A percentile compares a stretch with the other conserved stretches of the same genome.
These are phyloP conservation scores for Rhea americana DNA, from an alignment of 2,113 vertebrate species.

Conservation along the genomic window DNA sequence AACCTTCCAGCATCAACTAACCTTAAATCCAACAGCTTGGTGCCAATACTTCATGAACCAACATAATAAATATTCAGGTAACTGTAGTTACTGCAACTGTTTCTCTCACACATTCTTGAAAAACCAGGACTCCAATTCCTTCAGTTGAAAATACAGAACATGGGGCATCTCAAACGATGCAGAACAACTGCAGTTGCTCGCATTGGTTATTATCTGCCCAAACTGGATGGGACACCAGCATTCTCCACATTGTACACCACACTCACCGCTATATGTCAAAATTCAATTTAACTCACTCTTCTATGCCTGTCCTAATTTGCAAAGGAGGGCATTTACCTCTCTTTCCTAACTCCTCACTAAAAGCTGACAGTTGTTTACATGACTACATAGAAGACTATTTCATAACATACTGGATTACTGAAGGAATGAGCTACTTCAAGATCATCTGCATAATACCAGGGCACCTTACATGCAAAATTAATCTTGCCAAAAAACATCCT, in stretches of 20 bases:
- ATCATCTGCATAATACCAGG: neutral
- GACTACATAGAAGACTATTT: neutral
- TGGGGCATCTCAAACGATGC: neutral
- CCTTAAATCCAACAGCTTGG: neutral
- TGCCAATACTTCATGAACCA: neutral
- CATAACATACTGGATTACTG: neutral
- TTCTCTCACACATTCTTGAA: neutral
- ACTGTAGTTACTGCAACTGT: neutral
- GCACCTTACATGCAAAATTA: neutral
- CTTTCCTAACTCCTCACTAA: neutral
- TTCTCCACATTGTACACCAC: neutral
- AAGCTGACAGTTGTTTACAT: neutral
- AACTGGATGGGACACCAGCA: neutral
- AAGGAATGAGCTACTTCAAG: neutral
- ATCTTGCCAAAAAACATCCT: neutral
- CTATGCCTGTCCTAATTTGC: neutral
- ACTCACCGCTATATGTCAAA: neutral
- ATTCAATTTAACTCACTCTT: neutral
- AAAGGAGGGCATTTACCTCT: rapidly evolving
- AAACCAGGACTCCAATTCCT: neutral
- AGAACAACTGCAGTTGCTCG: neutral
- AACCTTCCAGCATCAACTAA: neutral
- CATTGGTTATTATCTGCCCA: too few relatives aligned
- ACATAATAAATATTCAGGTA: neutral
- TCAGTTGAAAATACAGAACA: neutral